Base-by-base conservation (phyloP, 2,797 vertebrate genomes). In the Petrocephalus sullivani region DNA sequence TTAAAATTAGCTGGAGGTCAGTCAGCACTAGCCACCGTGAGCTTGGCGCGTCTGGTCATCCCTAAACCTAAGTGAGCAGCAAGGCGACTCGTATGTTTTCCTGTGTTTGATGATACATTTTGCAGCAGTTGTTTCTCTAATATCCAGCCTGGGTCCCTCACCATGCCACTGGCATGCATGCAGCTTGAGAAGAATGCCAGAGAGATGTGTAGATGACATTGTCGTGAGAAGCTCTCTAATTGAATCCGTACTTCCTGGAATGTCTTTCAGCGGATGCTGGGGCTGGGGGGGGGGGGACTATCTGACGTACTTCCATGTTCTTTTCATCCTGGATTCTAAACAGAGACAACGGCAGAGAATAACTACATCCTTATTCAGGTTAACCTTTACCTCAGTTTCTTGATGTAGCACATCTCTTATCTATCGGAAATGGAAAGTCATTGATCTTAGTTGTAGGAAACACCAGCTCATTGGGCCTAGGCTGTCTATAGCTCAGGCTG, bases 171-270 rank as follows among this genome's bases (percentile, higher is more conserved):
- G 78, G 16, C 10, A 33, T 71, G 9, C 64, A 60, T 60, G 19
- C 4, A 54, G 81, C 81, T 2, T 14, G 21, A 83, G 81, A 54
- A 54, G 81, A 28, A 54, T 83, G 81, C n/a, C 8, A 12, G 21
- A 21, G 46, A 84, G 53, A 54, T 54, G 46, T 54, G 51, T 84
- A 28, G 81, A 84, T 54, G 51, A 19, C 81, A 84, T 49, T 84
- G 81, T 3, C 51, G 33, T 41, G 67, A 78, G 83, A 88, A 84
- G 84, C 90, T 87, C 87, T 78, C 89, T 91, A 92, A 94, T 41
- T 86, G 83, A 49, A 92, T 92, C 90, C 87, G 91, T 89, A 91
- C 91, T 95, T 95, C 94, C 93, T 95, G 93, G 92, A 93, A 92
- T 91, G 91, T 92, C 93, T 81, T 91, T 90, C 90, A 51, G 23